Conservation (phyloP, 2,113 vertebrate genomes). For the Meleagris gallopavo region DNA sequence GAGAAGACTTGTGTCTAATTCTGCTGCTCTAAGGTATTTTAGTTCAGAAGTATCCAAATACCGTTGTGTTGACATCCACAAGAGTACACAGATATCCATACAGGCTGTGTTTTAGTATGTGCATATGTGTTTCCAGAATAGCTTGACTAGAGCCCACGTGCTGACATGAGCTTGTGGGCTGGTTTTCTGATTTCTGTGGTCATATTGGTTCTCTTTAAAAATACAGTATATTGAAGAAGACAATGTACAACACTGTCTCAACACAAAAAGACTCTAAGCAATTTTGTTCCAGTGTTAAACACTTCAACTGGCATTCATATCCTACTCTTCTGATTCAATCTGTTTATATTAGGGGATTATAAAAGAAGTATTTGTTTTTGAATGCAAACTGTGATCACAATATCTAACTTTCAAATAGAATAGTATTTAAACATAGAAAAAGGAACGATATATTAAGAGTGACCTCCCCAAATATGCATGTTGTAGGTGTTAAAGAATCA, state of each 20-base stretch:
- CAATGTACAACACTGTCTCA: not conserved
- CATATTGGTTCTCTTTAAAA: not conserved
- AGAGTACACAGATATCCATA: accelerated
- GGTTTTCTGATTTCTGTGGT: not conserved
- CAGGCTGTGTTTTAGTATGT: not conserved
- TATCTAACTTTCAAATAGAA: not conserved
- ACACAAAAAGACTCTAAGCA: not conserved
- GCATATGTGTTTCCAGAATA: not conserved
- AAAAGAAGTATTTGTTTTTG: not conserved
- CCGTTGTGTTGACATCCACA: not conserved
- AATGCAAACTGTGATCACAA: not conserved
- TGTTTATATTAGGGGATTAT: not conserved
- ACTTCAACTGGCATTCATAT: not conserved
- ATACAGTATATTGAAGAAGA: not conserved
- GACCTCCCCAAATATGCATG: constrained; percentile 1
- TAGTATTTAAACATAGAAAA: not conserved
- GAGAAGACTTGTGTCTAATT: not conserved
- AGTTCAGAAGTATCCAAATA: not conserved
- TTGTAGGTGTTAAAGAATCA: constrained; percentile 77
- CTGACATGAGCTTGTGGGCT: not conserved
- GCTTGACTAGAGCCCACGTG: not conserved
- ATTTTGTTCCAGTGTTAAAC: not conserved
- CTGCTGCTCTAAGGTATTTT: not conserved
- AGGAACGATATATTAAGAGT: not conserved
- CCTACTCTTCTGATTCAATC: not conserved